Percentiles rank a stretch among this genome's conserved stretches.
phyloP scores from a whole-genome alignment of 2,113 vertebrate species.

The Elephas maximus region DNA sequence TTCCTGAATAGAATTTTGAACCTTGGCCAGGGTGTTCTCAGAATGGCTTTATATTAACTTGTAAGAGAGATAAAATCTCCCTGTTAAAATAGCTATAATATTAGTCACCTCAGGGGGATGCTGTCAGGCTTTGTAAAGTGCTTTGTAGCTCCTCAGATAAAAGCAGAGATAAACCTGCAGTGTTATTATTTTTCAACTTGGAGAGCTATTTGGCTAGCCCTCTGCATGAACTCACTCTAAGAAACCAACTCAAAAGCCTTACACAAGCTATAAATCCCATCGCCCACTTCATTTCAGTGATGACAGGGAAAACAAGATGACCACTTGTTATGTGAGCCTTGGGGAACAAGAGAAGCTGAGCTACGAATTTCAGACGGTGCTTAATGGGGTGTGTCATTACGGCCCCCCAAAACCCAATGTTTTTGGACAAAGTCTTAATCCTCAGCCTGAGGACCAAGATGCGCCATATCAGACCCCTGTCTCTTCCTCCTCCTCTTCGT shows the following conservation, averaged over 20 bases:
- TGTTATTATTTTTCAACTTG: constrained; percentile 77
- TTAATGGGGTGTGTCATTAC: background rate
- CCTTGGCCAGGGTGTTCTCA: constrained; percentile 70
- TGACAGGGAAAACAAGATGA: constrained; percentile 65
- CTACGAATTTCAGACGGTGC: background rate
- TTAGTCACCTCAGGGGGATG: constrained; percentile 73
- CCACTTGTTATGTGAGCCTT: background rate
- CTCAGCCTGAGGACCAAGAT: background rate
- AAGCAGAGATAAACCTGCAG: constrained; percentile 63
- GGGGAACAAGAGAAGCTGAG: background rate
- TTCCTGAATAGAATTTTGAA: constrained; percentile 75
- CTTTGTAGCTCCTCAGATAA: constrained; percentile 76
- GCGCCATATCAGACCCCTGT: background rate
- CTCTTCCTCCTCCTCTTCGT: background rate
- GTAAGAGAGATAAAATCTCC: constrained; percentile 80
- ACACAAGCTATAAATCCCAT: constrained; percentile 62
- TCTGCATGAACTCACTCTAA: constrained; percentile 75
- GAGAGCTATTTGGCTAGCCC: constrained; percentile 75
- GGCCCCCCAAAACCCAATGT: background rate
- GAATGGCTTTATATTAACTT: constrained; percentile 32
- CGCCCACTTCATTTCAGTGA: constrained; percentile 42
- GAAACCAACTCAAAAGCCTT: constrained; percentile 66
- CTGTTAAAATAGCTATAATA: constrained; percentile 80
- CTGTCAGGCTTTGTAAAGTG: constrained; percentile 71
- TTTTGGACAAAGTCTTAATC: background rate